Base-by-base conservation (phyloP, 2,888 invertebrate species). In the Agonopterix heracliana region DNA sequence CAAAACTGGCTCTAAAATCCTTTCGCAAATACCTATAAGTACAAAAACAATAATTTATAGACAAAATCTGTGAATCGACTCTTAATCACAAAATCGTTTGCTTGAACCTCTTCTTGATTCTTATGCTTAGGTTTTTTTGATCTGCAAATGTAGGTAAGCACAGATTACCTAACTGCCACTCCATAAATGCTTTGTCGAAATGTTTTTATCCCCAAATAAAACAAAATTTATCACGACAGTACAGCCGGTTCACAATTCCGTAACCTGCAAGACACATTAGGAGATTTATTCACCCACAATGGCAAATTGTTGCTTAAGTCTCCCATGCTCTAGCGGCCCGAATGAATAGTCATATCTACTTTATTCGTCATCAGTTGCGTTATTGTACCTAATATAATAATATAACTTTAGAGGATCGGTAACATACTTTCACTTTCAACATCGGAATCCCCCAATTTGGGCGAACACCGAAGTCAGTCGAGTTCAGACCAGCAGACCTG, bases 371-470 rank as follows among this genome's bases (percentile, higher is more conserved):
- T 59, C 54, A 52, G 63, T 81, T 81, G 74, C 79, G 74, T 67
- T 78, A 78, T 67, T 63, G 57, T 71, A 52, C 44, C 67, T 26
- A 5, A 26, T 26, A 26, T 26, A 5, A 26, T 26, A 26, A 26
- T 26, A 66, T 68, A 38, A 60, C 61, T 63, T 58, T 47, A 45
- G 59, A 57, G 68, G 66, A 73, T 73, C 58, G 57, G 66, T 61
- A 67, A 60, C 69, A 67, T 57, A 75, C 81, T 78, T 81, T 81
- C 80, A 79, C 81, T 76, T 81, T 75, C 63, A 60, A 68, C 67
- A 70, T 69, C 65, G 58, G 68, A 58, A 58, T 66, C 67, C 61
- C 69, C 70, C 56, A 64, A 68, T 58, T 57, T 58, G 52, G 62
- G 26, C 44, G 50, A 47, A 44, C 36, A 47, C 48, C 49, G 43